A percentile compares a stretch with the other conserved stretches of the same genome.
phyloP scores from a whole-genome alignment of 2,888 invertebrate genomes.

The Cosmorhoe ocellata region DNA sequence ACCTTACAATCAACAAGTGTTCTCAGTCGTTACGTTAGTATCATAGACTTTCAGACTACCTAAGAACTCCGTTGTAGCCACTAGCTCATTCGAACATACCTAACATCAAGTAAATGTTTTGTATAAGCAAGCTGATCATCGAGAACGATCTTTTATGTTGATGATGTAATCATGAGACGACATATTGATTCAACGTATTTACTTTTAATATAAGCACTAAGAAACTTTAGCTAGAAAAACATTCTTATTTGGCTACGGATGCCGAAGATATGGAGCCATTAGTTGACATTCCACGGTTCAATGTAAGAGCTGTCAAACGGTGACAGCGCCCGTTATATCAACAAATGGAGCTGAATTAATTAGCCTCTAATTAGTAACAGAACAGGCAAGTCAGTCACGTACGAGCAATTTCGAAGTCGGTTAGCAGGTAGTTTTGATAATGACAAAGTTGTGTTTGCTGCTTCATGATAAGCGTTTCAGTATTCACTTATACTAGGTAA shows the following conservation, averaged over 20 bases:
- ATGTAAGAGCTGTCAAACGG: constrained; percentile 23
- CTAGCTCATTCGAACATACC: no score
- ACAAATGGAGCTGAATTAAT: constrained; percentile 35
- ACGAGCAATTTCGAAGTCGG: constrained; percentile 16
- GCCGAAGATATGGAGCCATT: constrained; percentile 13
- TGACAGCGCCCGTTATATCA: constrained; percentile 32
- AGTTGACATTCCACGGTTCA: constrained; percentile 16
- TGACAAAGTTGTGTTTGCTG: constrained; percentile 3
- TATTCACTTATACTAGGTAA: background rate
- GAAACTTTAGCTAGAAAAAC: background rate
- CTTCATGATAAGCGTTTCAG: constrained; percentile 4
- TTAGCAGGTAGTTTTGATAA: constrained; percentile 19
- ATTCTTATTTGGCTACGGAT: constrained; percentile 1
- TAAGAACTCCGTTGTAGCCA: no score
- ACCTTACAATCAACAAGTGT: constrained; percentile 4
- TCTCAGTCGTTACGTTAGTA: no score
- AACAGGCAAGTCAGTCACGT: constrained; percentile 21
- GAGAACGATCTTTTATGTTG: background rate
- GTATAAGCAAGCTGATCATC: no score
- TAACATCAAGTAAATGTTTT: no score
- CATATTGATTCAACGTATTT: constrained; percentile 14
- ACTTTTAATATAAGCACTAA: background rate
- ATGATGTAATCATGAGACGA: constrained; percentile 17
- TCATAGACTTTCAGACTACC: no score
- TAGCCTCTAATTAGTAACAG: constrained; percentile 24